Evolutionary conservation across 2,797 vertebrate species (phyloP).

Genomic region (Labroides dimidiatus): DNA sequence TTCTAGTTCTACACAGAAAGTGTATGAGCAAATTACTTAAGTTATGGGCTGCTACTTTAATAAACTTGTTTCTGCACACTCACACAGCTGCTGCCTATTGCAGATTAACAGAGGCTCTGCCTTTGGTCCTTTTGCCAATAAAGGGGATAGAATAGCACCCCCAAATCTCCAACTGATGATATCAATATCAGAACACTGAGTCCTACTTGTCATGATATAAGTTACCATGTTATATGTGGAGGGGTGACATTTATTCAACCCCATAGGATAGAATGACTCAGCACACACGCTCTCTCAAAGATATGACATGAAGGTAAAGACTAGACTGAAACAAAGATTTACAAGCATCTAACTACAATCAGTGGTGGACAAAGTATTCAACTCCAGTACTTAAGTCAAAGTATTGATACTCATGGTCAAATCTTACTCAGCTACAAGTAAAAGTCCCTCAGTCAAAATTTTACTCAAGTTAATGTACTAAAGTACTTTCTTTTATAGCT

Average conservation of each 20-base stretch:
- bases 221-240: constrained; percentile 10
- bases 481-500: too few relatives aligned
- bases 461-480: too few relatives aligned
- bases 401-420: too few relatives aligned
- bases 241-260: constrained; percentile 6
- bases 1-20: too few relatives aligned
- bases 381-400: too few relatives aligned
- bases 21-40: background rate
- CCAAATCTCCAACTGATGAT: background rate
- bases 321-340: background rate
- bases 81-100: background rate
- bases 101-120: background rate
- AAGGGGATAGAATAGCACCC: background rate
- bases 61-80: background rate
- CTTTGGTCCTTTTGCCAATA: background rate
- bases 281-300: background rate
- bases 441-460: too few relatives aligned
- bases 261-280: background rate
- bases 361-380: too few relatives aligned
- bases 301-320: background rate
- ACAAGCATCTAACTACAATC: background rate
- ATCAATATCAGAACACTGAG: constrained; percentile 6
- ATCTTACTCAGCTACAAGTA: too few relatives aligned
- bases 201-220: background rate
- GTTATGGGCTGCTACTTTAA: background rate